These are phyloP conservation scores for Nipponacmea schrenckii DNA, from an alignment of 2,888 invertebrate genomes.

Conservation along the genomic window DNA sequence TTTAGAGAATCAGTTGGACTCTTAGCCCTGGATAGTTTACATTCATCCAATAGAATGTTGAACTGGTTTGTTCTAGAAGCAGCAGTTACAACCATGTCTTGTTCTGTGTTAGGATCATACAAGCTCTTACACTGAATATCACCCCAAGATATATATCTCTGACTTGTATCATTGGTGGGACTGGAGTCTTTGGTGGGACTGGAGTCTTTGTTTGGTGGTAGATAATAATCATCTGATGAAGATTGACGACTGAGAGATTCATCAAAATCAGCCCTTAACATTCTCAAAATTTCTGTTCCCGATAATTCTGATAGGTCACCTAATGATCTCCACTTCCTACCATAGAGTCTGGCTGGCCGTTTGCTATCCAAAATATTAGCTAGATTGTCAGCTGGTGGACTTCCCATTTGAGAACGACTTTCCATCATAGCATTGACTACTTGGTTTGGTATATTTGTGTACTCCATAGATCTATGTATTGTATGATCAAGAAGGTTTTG, in stretches of 20 bases:
- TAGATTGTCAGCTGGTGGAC: slow-evolving; percentile 5
- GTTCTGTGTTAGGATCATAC: neutral
- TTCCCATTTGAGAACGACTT: neutral
- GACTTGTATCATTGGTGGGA: neutral
- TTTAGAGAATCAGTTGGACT: no score
- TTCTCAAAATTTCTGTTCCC: slow-evolving; percentile 1
- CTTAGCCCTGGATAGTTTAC: no score
- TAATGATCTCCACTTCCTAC: slow-evolving; percentile 27
- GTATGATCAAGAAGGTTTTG: neutral
- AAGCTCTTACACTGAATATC: neutral
- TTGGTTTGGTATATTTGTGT: neutral
- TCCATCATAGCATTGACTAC: neutral
- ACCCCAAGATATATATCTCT: neutral
- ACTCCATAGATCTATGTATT: neutral
- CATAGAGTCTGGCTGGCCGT: slow-evolving; percentile 15
- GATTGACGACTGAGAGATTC: neutral
- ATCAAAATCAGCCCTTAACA: slow-evolving; percentile 9
- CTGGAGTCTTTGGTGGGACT: neutral
- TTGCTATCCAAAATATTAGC: neutral
- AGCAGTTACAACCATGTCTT: neutral
- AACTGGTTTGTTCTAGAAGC: neutral
- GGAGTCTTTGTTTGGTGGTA: neutral
- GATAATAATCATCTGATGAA: neutral
- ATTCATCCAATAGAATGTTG: neutral
- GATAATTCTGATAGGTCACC: slow-evolving; percentile 21